These are phyloP conservation scores for Drosophila bocqueti DNA, from an alignment of 1,140 invertebrate species.

Conservation along the genomic window DNA sequence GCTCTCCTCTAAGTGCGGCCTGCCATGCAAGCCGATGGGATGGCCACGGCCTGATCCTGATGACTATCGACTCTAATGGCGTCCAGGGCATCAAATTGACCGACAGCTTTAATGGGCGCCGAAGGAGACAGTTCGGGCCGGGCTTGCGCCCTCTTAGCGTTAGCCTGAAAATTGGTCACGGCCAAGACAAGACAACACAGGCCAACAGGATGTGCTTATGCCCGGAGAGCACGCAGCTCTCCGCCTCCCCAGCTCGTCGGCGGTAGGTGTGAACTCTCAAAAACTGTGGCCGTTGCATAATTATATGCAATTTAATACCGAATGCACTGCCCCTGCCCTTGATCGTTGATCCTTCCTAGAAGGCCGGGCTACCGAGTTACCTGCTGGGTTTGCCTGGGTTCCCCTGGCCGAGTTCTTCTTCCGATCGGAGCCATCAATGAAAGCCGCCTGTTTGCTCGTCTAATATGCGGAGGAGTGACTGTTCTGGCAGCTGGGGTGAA, in stretches of 20 bases:
- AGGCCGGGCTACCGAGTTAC: slow-evolving; percentile 58
- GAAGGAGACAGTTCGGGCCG: slow-evolving; percentile 19
- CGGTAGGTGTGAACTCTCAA: slow-evolving; percentile 68
- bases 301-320: slow-evolving; percentile 77
- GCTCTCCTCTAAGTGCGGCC: slow-evolving; percentile 47
- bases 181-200: slow-evolving; percentile 7
- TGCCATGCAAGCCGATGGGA: slow-evolving; percentile 62
- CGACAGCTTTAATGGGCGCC: slow-evolving; percentile 49
- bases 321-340: slow-evolving; percentile 6
- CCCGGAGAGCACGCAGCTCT: slow-evolving; percentile 32
- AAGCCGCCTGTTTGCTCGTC: slow-evolving; percentile 43
- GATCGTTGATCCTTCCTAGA: slow-evolving; percentile 52
- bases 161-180: slow-evolving; percentile 55
- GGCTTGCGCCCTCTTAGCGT: slow-evolving; percentile 16
- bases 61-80: slow-evolving; percentile 73
- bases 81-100: slow-evolving; percentile 54
- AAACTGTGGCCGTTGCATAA: slow-evolving; percentile 72
- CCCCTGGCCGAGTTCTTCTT: not conserved
- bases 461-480: slow-evolving; percentile 35
- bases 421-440: slow-evolving; percentile 35
- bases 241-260: slow-evolving; percentile 1
- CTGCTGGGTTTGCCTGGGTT: slow-evolving; percentile 26
- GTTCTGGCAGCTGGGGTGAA: slow-evolving; percentile 29
- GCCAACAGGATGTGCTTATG: slow-evolving; percentile 41
- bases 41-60: slow-evolving; percentile 58